These are phyloP conservation scores for Mungos mungo DNA, from an alignment of 2,113 vertebrate genomes.

Conservation along the genomic window DNA sequence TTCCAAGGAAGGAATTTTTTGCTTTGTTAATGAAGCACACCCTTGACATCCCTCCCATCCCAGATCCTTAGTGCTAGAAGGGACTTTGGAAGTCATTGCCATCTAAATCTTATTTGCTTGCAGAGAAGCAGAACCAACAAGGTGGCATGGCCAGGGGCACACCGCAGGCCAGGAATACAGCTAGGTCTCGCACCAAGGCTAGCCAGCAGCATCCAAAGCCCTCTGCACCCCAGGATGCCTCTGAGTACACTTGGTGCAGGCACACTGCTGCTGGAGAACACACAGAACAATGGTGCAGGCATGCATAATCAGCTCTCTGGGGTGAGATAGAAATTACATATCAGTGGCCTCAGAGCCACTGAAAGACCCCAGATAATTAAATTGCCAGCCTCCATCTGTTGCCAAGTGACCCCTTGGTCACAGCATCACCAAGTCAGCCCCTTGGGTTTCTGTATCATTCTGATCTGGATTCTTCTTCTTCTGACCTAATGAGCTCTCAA, in stretches of 20 bases:
- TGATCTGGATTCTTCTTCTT: conserved; percentile 34
- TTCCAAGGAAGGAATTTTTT: neutral
- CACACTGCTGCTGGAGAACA: neutral
- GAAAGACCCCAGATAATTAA: conserved; percentile 41
- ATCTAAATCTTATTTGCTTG: neutral
- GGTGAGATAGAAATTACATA: neutral
- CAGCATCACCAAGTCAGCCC: conserved; percentile 19
- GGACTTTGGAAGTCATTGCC: neutral
- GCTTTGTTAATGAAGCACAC: neutral
- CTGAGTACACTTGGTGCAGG: neutral
- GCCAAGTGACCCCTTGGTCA: conserved; percentile 17
- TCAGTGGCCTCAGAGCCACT: neutral
- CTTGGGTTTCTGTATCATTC: neutral
- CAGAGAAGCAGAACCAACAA: neutral
- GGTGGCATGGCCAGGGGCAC: neutral
- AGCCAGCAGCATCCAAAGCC: neutral
- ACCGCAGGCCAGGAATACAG: neutral
- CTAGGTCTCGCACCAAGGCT: neutral
- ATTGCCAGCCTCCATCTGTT: conserved; percentile 24
- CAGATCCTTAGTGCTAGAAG: neutral
- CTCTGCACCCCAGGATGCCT: neutral
- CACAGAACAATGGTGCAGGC: neutral
- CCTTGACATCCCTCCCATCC: neutral
- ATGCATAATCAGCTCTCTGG: neutral
- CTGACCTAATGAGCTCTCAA: conserved; percentile 69